Conservation (phyloP, 2,113 vertebrate species). For the Tachysurus vachellii region DNA sequence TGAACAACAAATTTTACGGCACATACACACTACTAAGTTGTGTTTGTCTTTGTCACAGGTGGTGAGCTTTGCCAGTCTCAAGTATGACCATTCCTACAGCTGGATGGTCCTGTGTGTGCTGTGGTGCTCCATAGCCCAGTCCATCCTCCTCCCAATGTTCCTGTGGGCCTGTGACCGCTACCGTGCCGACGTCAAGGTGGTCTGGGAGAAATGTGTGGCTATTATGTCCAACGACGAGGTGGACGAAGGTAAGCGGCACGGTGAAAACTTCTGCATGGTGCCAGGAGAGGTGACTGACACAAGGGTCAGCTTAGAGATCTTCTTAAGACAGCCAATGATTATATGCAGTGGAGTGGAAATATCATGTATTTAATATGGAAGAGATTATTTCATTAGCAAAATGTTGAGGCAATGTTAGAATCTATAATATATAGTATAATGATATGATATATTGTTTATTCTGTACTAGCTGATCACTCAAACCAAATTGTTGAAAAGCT, state of each 20-base stretch:
- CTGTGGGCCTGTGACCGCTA: constrained; percentile 92
- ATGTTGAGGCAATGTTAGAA: not conserved
- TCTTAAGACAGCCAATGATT: constrained; percentile 50
- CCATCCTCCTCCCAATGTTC: constrained; percentile 85
- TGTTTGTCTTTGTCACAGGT: constrained; percentile 70
- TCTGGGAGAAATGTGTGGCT: constrained; percentile 89
- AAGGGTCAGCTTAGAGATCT: constrained; percentile 7
- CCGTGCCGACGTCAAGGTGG: constrained; percentile 81
- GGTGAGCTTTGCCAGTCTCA: constrained; percentile 90
- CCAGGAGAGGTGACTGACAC: not conserved
- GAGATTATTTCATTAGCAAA: constrained; percentile 42
- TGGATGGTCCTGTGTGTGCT: constrained; percentile 91
- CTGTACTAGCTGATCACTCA: not conserved
- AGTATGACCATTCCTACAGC: constrained; percentile 79
- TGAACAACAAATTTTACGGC: not conserved
- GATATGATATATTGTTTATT: not conserved
- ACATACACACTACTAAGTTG: not conserved
- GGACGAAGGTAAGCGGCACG: constrained; percentile 77
- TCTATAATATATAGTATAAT: not conserved
- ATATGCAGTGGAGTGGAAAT: constrained; percentile 67
- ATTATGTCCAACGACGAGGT: constrained; percentile 86
- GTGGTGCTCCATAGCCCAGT: constrained; percentile 90
- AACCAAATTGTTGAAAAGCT: not conserved
- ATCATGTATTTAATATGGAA: constrained; percentile 60
- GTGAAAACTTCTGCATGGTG: not conserved